Evolutionary conservation across 2,113 vertebrate genomes (phyloP).

Genomic region (Ptyas mucosa): DNA sequence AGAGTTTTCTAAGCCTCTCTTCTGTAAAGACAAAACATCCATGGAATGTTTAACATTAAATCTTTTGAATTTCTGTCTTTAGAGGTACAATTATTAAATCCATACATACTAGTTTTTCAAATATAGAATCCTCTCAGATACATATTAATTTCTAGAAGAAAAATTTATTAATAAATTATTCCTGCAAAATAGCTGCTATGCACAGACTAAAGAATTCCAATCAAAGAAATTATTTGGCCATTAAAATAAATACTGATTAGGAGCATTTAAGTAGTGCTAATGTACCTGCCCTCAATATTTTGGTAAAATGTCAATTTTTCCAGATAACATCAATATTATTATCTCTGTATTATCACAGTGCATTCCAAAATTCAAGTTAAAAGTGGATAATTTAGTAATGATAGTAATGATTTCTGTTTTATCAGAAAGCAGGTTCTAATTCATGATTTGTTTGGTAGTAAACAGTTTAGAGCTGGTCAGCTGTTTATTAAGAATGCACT

Average conservation of each 20-base stretch:
- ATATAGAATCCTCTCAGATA: background rate
- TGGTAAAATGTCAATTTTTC: background rate
- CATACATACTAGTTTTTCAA: background rate
- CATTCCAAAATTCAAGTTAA: background rate
- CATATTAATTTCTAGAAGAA: background rate
- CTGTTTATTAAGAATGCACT: background rate
- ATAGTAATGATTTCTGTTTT: background rate
- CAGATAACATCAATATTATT: background rate
- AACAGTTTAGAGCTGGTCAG: background rate
- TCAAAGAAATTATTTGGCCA: background rate
- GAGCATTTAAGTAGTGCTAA: background rate
- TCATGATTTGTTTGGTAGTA: background rate
- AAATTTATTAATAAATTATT: background rate
- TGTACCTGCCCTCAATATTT: background rate
- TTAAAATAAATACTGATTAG: background rate
- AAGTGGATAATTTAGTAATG: background rate
- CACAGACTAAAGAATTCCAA: background rate
- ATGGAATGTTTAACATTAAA: background rate
- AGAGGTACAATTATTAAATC: background rate
- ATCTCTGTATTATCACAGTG: background rate
- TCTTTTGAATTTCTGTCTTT: background rate
- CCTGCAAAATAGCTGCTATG: background rate
- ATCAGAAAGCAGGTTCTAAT: background rate
- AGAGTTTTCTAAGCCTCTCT: conserved; percentile 88
- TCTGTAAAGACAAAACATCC: conserved; percentile 68